Evolutionary conservation across 1,140 invertebrate species (phyloP).

Genomic region (Drosophila tristis): DNA sequence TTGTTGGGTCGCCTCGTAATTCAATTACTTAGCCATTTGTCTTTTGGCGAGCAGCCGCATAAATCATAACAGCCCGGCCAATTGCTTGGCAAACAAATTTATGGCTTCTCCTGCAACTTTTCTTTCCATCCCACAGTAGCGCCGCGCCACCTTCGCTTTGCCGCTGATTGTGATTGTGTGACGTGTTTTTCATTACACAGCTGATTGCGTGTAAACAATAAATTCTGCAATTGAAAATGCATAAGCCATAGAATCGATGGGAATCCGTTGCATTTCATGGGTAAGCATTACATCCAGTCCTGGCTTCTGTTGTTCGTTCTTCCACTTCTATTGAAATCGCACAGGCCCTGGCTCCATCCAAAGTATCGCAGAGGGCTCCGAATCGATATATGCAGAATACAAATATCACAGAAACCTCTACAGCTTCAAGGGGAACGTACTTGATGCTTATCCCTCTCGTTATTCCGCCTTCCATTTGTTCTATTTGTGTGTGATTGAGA

Average conservation of each 20-base stretch:
- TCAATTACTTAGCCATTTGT: slow-evolving; percentile 81
- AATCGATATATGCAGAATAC: not conserved
- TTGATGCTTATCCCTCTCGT: no score
- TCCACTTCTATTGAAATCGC: not conserved
- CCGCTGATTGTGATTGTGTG: slow-evolving; percentile 65
- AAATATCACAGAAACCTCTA: no score
- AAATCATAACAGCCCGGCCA: slow-evolving; percentile 65
- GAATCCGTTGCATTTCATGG: not conserved
- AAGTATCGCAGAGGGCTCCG: not conserved
- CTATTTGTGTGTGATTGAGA: slow-evolving; percentile 14
- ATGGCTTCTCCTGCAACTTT: slow-evolving; percentile 45
- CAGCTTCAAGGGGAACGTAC: not conserved
- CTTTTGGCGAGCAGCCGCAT: slow-evolving; percentile 57
- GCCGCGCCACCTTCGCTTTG: not conserved
- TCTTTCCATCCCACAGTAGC: not conserved
- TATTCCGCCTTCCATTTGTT: not conserved
- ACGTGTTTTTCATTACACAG: slow-evolving; percentile 67
- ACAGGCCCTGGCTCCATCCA: not conserved
- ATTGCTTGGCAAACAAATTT: slow-evolving; percentile 54
- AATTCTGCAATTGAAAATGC: slow-evolving; percentile 61
- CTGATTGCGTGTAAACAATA: slow-evolving; percentile 78
- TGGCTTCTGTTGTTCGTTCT: not conserved
- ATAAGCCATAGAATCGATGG: slow-evolving; percentile 30
- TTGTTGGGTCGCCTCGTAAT: slow-evolving; percentile 63
- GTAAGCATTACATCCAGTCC: no score